Evolutionary conservation across 2,888 invertebrate species (phyloP).

Genomic region (Eilema griseolum): DNA sequence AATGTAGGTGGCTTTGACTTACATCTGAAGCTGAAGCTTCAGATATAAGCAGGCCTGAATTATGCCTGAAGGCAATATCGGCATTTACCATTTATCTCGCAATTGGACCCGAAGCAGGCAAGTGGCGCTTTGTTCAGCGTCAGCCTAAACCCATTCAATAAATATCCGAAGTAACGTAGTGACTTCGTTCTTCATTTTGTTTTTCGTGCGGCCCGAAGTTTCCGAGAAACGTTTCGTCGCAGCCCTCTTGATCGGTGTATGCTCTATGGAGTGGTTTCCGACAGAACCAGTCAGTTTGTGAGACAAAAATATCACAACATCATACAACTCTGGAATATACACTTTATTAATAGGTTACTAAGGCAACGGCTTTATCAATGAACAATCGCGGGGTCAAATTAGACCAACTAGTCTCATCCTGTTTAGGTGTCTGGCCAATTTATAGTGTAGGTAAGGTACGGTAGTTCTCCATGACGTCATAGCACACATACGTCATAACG

Average conservation of each 20-base stretch:
- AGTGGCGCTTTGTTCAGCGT: too few species aligned
- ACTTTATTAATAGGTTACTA: background rate
- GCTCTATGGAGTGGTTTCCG: background rate
- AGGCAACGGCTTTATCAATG: constrained; percentile 6
- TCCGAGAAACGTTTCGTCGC: too few species aligned
- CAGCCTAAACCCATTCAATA: too few species aligned
- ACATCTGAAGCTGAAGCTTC: too few species aligned
- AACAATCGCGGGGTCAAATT: constrained; percentile 6
- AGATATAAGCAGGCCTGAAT: too few species aligned
- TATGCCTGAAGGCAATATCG: too few species aligned
- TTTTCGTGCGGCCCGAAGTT: too few species aligned
- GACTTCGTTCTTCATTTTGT: too few species aligned
- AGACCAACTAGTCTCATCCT: constrained; percentile 11
- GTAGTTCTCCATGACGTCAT: constrained; percentile 2
- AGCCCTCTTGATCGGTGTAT: background rate
- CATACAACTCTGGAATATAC: background rate
- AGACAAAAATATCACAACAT: background rate
- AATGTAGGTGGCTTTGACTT: too few species aligned
- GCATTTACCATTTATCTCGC: too few species aligned
- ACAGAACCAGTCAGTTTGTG: background rate
- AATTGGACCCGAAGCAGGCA: too few species aligned
- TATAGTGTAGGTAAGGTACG: constrained; percentile 1
- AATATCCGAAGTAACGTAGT: too few species aligned
- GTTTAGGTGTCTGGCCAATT: constrained; percentile 12
- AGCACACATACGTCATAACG: background rate